Evolutionary conservation across 2,113 vertebrate species (phyloP).

Genomic region (Onychostoma macrolepis): DNA sequence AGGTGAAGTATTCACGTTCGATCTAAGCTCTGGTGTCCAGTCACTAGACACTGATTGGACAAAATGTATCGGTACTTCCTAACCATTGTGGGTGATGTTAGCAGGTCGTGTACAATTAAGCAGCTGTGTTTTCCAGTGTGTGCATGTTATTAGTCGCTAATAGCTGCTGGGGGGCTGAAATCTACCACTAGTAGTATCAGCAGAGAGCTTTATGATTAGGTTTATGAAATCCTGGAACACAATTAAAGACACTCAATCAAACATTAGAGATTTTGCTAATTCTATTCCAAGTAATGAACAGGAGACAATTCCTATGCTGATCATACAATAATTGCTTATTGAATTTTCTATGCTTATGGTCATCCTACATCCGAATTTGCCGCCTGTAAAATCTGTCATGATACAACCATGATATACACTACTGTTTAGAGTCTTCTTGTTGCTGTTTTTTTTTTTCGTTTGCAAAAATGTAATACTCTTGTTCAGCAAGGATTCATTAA

Average conservation of each 20-base stretch:
- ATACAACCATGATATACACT: background rate
- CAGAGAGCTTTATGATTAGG: conserved; percentile 13
- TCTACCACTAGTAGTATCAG: background rate
- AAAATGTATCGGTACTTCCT: background rate
- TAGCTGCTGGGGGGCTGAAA: background rate
- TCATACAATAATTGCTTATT: background rate
- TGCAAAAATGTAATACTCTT: background rate
- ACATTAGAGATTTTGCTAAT: background rate
- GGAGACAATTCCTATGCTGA: background rate
- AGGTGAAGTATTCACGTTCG: background rate
- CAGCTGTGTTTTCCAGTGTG: background rate
- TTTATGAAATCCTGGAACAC: background rate
- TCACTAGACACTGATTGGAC: background rate
- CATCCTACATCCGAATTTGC: background rate
- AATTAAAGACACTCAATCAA: conserved; percentile 17
- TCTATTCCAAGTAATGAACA: background rate
- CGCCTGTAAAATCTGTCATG: background rate
- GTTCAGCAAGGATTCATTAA: too few species aligned
- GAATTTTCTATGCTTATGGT: background rate
- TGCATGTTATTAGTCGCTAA: conserved; percentile 20
- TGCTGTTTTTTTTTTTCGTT: too few species aligned
- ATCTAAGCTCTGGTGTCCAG: background rate
- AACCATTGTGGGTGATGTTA: conserved; percentile 16
- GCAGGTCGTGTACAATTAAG: conserved; percentile 13
- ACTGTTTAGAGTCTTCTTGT: background rate